Base-by-base conservation (phyloP, 2,888 invertebrate genomes). In the Laspeyria flexula region DNA sequence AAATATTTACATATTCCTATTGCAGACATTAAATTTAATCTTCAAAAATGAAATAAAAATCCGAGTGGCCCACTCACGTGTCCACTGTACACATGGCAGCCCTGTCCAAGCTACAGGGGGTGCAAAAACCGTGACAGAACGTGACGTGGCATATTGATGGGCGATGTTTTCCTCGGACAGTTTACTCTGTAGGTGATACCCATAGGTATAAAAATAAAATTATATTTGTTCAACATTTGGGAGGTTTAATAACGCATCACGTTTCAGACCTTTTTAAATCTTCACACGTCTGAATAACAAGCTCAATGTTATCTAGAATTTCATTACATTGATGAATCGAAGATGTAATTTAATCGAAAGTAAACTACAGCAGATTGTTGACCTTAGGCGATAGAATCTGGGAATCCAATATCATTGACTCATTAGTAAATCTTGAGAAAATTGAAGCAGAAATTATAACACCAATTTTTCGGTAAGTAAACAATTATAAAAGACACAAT, bases 111-210 rank as follows among this genome's bases (percentile, higher is more conserved):
- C 75, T 66, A 70, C 76, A 68, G 77, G 74, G 78, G 71, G 72
- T 39, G 56, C 60, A 72, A 77, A 78, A 77, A 77, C 69, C 69
- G 65, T 62, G 58, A 55, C 49, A 64, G 58, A 60, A 73, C 81
- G 81, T 81, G 81, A 77, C 77, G 61, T 41, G 53, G 81, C 81
- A 81, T 81, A 75, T 73, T 77, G 77, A 81, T 79, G 73, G 65
- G 57, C 61, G 64, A 64, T 70, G 71, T 70, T 57, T 55, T 70
- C 49, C 71, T 66, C 21, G 67, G 57, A 45, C 64, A 52, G 55
- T 60, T 52, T 47, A 47, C 35, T 50, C 23, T 49, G 45, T 59
- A 68, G 71, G 65, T 65, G 55, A 59, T 41, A 43, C 44, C 54
- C 43, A 62, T 51, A 59, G 55, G 40, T 55, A 60, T 55, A 21